Conservation (phyloP, 2,797 vertebrate species). For the Protosalanx chinensis region DNA sequence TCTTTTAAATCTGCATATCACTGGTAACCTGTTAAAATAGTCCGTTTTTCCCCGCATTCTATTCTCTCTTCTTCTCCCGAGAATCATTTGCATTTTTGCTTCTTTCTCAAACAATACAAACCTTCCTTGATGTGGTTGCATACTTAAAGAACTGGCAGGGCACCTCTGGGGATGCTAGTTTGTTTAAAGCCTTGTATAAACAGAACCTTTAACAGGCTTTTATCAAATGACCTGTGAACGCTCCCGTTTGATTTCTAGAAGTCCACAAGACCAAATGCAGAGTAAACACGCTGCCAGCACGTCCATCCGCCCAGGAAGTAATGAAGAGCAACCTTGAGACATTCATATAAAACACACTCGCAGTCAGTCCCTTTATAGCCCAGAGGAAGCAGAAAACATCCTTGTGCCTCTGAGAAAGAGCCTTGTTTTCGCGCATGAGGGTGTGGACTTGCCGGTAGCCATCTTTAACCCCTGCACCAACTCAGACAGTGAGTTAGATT, state of each 20-base stretch:
- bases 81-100: conserved; percentile 45
- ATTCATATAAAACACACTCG: conserved; percentile 59
- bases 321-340: conserved; percentile 64
- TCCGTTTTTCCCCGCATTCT: not conserved
- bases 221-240: conserved; percentile 54
- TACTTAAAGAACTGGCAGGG: conserved; percentile 25
- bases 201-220: conserved; percentile 43
- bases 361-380: conserved; percentile 61
- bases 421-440: conserved; percentile 47
- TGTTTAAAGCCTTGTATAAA: conserved; percentile 44
- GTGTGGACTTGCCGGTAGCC: conserved; percentile 33
- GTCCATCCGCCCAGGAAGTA: conserved; percentile 58
- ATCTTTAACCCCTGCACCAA: conserved; percentile 52
- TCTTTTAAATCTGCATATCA: conserved; percentile 33
- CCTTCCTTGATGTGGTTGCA: conserved; percentile 9
- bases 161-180: conserved; percentile 14
- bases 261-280: conserved; percentile 57
- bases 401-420: conserved; percentile 51
- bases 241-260: conserved; percentile 41
- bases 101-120: conserved; percentile 25
- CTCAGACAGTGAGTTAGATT: conserved; percentile 31
- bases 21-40: conserved; percentile 23
- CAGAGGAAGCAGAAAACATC: conserved; percentile 58
- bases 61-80: conserved; percentile 35
- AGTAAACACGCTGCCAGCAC: conserved; percentile 51